Evolutionary conservation across 2,888 invertebrate genomes (phyloP).

Genomic region (Xanthorhoe spadicearia): DNA sequence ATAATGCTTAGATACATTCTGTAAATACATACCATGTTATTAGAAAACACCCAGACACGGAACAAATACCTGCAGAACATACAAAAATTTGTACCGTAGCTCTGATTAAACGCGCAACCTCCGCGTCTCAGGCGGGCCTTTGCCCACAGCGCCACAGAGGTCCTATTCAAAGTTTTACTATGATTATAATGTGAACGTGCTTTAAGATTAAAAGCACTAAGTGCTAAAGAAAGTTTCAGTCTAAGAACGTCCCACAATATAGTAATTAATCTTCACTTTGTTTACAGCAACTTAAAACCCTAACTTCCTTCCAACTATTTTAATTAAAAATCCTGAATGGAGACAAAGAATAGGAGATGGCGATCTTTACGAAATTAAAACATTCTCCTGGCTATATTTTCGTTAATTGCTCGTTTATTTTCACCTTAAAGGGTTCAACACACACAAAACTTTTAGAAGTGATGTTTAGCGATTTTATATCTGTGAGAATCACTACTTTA

Average conservation of each 20-base stretch:
- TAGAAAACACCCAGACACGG: no score
- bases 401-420: conserved; percentile 36
- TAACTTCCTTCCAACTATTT: conserved; percentile 43
- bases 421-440: background rate
- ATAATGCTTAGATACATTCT: no score
- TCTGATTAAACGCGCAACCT: no score
- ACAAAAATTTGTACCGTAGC: no score
- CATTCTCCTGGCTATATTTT: conserved; percentile 43
- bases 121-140: no score
- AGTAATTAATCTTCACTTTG: conserved; percentile 34
- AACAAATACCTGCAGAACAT: no score
- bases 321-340: conserved; percentile 48
- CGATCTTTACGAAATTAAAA: conserved; percentile 47
- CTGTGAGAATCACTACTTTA: no score
- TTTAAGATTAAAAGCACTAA: background rate
- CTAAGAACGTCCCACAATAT: background rate
- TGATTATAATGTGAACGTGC: no score
- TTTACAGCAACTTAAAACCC: conserved; percentile 35
- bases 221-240: background rate
- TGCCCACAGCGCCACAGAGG: no score
- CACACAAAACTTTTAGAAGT: background rate
- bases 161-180: no score
- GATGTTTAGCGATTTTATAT: no score
- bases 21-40: no score
- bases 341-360: conserved; percentile 42